Evolutionary conservation across 2,113 vertebrate species (phyloP).

Genomic region (Saccopteryx bilineata): DNA sequence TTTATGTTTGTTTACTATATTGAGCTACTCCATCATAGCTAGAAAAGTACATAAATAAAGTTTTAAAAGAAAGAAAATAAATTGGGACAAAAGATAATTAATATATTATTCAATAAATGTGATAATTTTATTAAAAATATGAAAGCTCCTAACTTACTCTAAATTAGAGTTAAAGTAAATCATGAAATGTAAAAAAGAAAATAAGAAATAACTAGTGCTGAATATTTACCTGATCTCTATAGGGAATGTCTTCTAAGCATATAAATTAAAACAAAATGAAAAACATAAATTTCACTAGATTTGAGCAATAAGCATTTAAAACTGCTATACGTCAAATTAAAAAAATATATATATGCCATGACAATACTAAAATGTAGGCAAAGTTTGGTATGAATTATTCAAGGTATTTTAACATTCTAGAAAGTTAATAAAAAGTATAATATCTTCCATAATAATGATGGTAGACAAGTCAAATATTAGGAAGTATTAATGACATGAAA

Average conservation of each 20-base stretch:
- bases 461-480: background rate
- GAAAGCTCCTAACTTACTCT: background rate
- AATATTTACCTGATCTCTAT: background rate
- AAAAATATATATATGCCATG: background rate
- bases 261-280: background rate
- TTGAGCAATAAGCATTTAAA: background rate
- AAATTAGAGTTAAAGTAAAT: background rate
- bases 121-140: background rate
- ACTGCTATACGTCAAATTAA: background rate
- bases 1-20: background rate
- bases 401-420: background rate
- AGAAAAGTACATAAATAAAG: background rate
- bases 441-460: background rate
- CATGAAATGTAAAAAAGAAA: background rate
- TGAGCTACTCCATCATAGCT: background rate
- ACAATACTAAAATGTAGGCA: background rate
- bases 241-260: background rate
- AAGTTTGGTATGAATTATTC: background rate
- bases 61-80: background rate
- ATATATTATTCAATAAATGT: background rate
- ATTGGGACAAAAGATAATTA: background rate
- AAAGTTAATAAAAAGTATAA: background rate
- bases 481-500: background rate
- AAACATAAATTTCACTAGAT: background rate
- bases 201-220: background rate